Conservation (phyloP, 1,140 invertebrate species). For the Planococcus citri region DNA sequence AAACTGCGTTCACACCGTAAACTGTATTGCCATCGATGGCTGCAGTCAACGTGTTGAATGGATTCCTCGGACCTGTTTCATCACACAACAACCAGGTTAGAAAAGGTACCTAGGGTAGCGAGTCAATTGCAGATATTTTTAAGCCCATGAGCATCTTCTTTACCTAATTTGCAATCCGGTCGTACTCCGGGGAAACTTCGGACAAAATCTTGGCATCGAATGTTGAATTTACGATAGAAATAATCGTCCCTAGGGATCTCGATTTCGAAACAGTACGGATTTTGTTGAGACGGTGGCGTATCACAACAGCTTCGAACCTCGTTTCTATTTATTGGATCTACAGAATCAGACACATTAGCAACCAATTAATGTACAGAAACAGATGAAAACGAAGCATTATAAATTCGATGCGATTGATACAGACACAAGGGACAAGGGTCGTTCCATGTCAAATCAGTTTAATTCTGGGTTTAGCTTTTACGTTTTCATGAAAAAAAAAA, state of each 20-base stretch:
- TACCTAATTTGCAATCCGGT: slow-evolving; percentile 67
- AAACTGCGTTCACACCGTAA: slow-evolving; percentile 68
- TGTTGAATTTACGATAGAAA: slow-evolving; percentile 72
- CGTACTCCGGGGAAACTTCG: slow-evolving; percentile 68
- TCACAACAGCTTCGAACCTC: slow-evolving; percentile 81
- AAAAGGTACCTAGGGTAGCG: not conserved
- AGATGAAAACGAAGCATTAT: no score
- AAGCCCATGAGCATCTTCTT: slow-evolving; percentile 21
- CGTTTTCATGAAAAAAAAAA: no score
- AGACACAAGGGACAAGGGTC: no score
- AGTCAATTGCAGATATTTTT: no score
- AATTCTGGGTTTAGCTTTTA: no score
- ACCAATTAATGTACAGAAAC: no score
- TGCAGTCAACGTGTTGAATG: slow-evolving; percentile 71
- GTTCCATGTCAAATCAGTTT: no score
- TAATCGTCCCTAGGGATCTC: slow-evolving; percentile 78
- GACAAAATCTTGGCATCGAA: slow-evolving; percentile 78
- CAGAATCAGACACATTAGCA: no score
- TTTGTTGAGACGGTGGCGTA: slow-evolving; percentile 57
- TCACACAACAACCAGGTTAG: slow-evolving; percentile 23
- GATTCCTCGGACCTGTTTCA: slow-evolving; percentile 51
- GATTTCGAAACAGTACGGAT: slow-evolving; percentile 87
- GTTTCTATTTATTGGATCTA: slow-evolving; percentile 69
- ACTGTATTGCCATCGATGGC: slow-evolving; percentile 72
- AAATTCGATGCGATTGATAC: no score